Base-by-base conservation (phyloP, 2,888 invertebrate genomes). In the Ecdyonurus torrentis region DNA sequence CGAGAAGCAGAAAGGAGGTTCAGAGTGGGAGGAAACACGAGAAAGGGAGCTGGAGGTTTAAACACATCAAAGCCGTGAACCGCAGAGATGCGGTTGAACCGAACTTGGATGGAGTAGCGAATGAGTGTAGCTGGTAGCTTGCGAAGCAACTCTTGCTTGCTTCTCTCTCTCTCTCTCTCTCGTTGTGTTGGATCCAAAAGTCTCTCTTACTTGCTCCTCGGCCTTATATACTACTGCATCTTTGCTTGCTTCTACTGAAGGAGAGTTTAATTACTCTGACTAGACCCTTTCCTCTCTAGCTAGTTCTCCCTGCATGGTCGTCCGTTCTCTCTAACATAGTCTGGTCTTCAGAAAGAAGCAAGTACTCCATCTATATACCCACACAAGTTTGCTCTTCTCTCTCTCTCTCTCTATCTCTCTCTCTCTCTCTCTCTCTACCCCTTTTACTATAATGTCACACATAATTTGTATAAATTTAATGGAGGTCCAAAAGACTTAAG, bases 1-100 rank as follows among this genome's bases (percentile, higher is more conserved):
- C n/a, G n/a, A n/a, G n/a, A n/a, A n/a, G n/a, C n/a, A n/a, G n/a
- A n/a, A n/a, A n/a, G n/a, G 37, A 37, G 37, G 15, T 5, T 10
- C 7, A 37, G 37, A 37, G 15, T 10, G 37, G 37, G 37, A 15
- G 37, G 37, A 15, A 5, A 37, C 37, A 37, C 7, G 37, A 37
- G 37, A 15, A 37, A 37, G 37, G 37, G 37, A 37, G 37, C 37
- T 37, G 37, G 55, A 55, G 55, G 55, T 55, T 55, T 55, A 55
- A 55, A 55, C 55, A 55, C 55, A 55, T 55, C 55, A 55, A 55
- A 55, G 55, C 55, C 55, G 55, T 55, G 55, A 55, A 55, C 55
- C 55, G 55, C 55, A 55, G n/a, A n/a, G n/a, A n/a, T 55, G 55
- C 55, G 55, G 55, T 55, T 55, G 55, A 55, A 55, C 55, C 22